A percentile compares a stretch with the other conserved stretches of the same genome.
phyloP scores from a whole-genome alignment of 2,797 vertebrate genomes.

The Pseudocheirus occidentalis region DNA sequence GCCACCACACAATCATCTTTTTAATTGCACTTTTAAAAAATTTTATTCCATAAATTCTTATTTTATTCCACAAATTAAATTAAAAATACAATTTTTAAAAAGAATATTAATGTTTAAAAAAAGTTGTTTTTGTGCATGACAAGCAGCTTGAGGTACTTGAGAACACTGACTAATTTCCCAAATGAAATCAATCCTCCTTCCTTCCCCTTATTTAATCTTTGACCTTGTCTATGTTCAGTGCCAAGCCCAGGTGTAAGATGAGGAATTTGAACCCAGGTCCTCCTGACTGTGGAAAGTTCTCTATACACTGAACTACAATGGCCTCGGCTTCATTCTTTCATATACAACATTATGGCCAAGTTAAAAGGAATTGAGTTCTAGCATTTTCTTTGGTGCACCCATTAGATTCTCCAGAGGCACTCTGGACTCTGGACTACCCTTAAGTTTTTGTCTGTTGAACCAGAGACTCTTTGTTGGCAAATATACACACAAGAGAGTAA shows the following conservation, averaged over 20 bases:
- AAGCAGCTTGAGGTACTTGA: not conserved
- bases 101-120: not conserved
- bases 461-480: constrained; percentile 26
- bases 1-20: no score
- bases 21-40: no score
- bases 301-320: not conserved
- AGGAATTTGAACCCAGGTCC: not conserved
- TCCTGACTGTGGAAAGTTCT: not conserved
- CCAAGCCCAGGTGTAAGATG: not conserved
- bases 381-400: not conserved
- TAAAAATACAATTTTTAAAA: no score
- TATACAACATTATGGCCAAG: constrained; percentile 30
- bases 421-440: not conserved
- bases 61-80: no score
- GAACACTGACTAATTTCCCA: not conserved
- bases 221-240: not conserved
- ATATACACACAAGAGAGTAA: constrained; percentile 22
- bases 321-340: not conserved
- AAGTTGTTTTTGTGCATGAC: not conserved
- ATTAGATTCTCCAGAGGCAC: not conserved
- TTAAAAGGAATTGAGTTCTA: not conserved
- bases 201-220: not conserved
- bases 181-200: not conserved
- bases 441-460: constrained; percentile 11
- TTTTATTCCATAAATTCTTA: no score